Conservation (phyloP, 2,888 invertebrate genomes). For the Conchocele bisecta region DNA sequence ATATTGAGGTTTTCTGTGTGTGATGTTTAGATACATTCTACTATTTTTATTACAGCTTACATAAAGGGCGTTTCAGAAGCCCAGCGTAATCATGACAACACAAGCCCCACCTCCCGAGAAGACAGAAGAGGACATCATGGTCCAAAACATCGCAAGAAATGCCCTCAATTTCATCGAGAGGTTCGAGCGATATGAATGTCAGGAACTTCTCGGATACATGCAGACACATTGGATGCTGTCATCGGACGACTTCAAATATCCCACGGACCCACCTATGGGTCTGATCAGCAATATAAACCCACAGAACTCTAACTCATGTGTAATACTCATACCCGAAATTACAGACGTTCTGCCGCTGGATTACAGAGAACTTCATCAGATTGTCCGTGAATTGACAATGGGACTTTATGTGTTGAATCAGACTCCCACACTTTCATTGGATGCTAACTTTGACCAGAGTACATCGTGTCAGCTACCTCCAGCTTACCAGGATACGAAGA, state of each 20-base stretch:
- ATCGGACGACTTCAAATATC: constrained; percentile 78
- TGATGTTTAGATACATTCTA: too few species aligned
- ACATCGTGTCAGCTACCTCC: constrained; percentile 81
- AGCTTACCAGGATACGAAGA: constrained; percentile 79
- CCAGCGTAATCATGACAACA: constrained; percentile 15
- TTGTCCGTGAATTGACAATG: constrained; percentile 80
- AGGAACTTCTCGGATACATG: constrained; percentile 78
- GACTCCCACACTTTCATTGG: constrained; percentile 79
- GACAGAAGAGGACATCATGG: constrained; percentile 51
- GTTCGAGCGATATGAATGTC: constrained; percentile 80
- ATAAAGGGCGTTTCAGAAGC: neutral
- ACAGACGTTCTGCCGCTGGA: constrained; percentile 67
- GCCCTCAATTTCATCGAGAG: constrained; percentile 76
- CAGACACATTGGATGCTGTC: constrained; percentile 81
- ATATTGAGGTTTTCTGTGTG: too few species aligned
- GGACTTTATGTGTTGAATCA: constrained; percentile 82
- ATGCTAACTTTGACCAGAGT: constrained; percentile 82
- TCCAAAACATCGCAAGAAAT: constrained; percentile 53
- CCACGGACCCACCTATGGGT: constrained; percentile 80
- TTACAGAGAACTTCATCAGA: constrained; percentile 81
- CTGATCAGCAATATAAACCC: constrained; percentile 74
- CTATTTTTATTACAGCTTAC: too few species aligned
- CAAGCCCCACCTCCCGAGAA: constrained; percentile 28
- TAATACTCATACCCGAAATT: constrained; percentile 73
- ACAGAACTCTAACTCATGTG: constrained; percentile 65